Base-by-base conservation (phyloP, 2,797 vertebrate species). In the Danio jaintianensis region DNA sequence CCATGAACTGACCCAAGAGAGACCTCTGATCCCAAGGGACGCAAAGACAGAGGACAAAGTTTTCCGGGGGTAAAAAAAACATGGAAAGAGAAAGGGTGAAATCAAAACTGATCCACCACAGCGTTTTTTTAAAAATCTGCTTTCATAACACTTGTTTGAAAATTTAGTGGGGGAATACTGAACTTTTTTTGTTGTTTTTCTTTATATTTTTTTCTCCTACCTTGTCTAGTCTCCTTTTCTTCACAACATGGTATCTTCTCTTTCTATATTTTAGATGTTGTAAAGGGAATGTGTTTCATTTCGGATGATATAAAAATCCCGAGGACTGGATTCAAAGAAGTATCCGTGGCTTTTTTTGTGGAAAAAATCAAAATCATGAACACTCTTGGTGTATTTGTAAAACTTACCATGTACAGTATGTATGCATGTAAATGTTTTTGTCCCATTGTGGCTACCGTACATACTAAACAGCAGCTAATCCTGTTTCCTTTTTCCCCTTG, bases 371-470 rank as follows among this genome's bases (percentile, higher is more conserved):
- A 91, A n/a, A 96, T 97, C 96, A 97, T 95, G 94, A 96, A 93
- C 95, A 95, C 95, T 97, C 89, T 96, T 95, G 96, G 95, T 97
- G 96, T 98, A 98, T 98, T 97, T 99, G 96, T 99, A 97, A 97
- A 96, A 86, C 88, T 29, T 96, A 96, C 95, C 95, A 96, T 97
- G 96, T 99, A 79, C 77, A 79, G 77, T 79, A 98, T 97, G 97
- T 98, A 97, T 98, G 97, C 97, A 98, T 99, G 96, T 98, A 95
- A 96, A 96, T 98, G 97, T 97, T 93, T 93, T 98, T 90, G 95
- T 98, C 95, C 95, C 94, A 91, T 94, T 93, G 96, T 98, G 96
- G 96, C 96, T 97, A 96, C 92, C 93, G 91, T 92, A 91, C 93
- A 92, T 90, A 86, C 70, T 84, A 87, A 87, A 88, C 84, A 40